Percentiles rank a stretch among this genome's conserved stretches.
Conservation (phyloP, 2,797 vertebrate species). For the Cryptoblepharus egeriae region DNA sequence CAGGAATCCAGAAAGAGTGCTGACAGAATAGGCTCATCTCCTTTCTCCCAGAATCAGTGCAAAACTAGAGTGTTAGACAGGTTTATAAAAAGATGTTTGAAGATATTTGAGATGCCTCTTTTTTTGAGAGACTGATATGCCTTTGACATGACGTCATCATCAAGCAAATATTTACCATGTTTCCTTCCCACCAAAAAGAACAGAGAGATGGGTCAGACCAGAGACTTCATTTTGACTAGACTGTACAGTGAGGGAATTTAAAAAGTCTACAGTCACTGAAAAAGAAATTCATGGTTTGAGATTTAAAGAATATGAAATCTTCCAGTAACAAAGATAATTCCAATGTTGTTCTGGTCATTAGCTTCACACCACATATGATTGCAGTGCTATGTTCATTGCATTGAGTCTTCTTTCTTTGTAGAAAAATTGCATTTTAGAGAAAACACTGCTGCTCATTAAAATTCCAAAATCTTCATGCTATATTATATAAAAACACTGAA, state of each 20-base stretch:
- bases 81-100: too few species aligned
- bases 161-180: not conserved
- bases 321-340: not conserved
- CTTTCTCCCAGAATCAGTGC: too few species aligned
- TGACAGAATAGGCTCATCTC: too few species aligned
- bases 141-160: not conserved
- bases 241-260: not conserved
- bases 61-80: too few species aligned
- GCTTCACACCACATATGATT: not conserved
- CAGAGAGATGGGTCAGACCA: not conserved
- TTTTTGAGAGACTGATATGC: not conserved
- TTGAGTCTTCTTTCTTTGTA: conserved; percentile 31
- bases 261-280: not conserved
- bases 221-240: not conserved
- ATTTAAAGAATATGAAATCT: not conserved
- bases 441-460: conserved; percentile 48
- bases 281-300: not conserved
- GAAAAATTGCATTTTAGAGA: conserved; percentile 43
- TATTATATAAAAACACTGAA: conserved; percentile 1
- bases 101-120: not conserved
- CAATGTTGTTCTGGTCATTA: not conserved
- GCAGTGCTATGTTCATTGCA: conserved; percentile 9
- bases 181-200: not conserved
- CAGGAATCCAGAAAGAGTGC: too few species aligned
- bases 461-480: not conserved